A percentile compares a stretch with the other conserved stretches of the same genome.
phyloP scores from a whole-genome alignment of 2,797 vertebrate species.

The Pangasius larnaudii region DNA sequence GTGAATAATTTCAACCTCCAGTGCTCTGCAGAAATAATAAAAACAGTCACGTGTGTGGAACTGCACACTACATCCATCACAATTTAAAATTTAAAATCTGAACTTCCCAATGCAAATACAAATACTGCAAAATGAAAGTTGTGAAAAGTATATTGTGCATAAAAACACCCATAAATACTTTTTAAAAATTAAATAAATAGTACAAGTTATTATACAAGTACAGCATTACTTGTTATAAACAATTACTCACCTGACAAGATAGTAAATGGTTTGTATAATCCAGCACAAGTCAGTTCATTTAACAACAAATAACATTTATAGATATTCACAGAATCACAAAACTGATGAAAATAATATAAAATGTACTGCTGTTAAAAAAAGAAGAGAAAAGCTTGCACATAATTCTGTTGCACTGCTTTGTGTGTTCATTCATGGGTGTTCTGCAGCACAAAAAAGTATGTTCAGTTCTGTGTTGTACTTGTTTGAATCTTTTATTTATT shows the following conservation, averaged over 20 bases:
- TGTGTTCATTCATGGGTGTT: not conserved
- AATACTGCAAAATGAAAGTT: slow-evolving; percentile 31
- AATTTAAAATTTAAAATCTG: not conserved
- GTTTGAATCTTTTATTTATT: not conserved
- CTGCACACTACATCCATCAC: slow-evolving; percentile 16
- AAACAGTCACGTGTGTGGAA: not conserved
- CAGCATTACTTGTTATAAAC: slow-evolving; percentile 18
- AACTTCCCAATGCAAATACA: slow-evolving; percentile 22
- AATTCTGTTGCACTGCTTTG: slow-evolving; percentile 31
- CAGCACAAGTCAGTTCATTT: slow-evolving; percentile 30
- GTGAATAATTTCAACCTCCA: slow-evolving; percentile 37
- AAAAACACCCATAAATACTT: slow-evolving; percentile 35
- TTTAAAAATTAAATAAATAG: slow-evolving; percentile 32
- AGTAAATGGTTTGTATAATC: slow-evolving; percentile 15
- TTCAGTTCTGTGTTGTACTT: not conserved
- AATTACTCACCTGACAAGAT: slow-evolving; percentile 24
- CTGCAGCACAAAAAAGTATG: not conserved
- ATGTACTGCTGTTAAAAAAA: slow-evolving; percentile 29
- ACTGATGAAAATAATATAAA: slow-evolving; percentile 44
- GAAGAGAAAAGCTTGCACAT: slow-evolving; percentile 5
- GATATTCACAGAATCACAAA: slow-evolving; percentile 38
- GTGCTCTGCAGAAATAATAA: slow-evolving; percentile 2
- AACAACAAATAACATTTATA: slow-evolving; percentile 37
- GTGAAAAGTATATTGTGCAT: slow-evolving; percentile 12
- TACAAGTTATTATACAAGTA: slow-evolving; percentile 1